Evolutionary conservation across 1,140 invertebrate species (phyloP).

Genomic region (Saccostrea echinata): DNA sequence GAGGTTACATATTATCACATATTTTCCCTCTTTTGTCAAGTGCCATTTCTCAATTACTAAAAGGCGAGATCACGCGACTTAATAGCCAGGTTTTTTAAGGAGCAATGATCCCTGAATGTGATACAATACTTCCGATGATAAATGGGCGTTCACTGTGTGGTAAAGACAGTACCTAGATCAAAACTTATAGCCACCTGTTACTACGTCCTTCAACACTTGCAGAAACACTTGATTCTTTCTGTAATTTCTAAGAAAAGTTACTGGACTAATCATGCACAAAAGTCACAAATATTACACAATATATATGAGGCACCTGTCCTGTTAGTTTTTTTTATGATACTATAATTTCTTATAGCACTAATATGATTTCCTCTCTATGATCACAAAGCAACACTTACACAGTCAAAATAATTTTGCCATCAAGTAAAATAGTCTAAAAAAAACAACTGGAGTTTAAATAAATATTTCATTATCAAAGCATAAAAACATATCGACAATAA

Average conservation of each 20-base stretch:
- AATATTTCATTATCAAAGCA: conserved; percentile 23
- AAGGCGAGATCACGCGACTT: conserved; percentile 30
- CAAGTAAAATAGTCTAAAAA: neutral
- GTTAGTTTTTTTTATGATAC: no score
- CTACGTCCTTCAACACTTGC: conserved; percentile 5
- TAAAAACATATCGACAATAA: neutral
- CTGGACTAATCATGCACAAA: neutral
- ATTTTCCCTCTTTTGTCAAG: conserved; percentile 24
- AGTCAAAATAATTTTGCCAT: no score
- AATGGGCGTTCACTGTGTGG: conserved; percentile 25
- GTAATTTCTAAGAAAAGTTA: neutral
- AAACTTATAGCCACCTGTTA: neutral
- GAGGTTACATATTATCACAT: conserved; percentile 21
- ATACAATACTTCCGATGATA: conserved; percentile 39
- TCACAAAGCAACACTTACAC: no score
- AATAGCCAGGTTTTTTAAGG: conserved; percentile 32
- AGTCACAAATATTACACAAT: no score
- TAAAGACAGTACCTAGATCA: neutral
- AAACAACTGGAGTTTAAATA: conserved; percentile 17
- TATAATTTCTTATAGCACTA: no score
- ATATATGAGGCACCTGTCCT: no score
- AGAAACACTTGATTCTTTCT: neutral
- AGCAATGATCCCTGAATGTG: conserved; percentile 23
- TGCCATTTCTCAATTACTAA: conserved; percentile 37
- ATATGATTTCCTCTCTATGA: no score